Evolutionary conservation across 2,113 vertebrate genomes (phyloP), one percentile per base, ranked within the genome.

Genomic region (Coregonus clupeaformis): DNA sequence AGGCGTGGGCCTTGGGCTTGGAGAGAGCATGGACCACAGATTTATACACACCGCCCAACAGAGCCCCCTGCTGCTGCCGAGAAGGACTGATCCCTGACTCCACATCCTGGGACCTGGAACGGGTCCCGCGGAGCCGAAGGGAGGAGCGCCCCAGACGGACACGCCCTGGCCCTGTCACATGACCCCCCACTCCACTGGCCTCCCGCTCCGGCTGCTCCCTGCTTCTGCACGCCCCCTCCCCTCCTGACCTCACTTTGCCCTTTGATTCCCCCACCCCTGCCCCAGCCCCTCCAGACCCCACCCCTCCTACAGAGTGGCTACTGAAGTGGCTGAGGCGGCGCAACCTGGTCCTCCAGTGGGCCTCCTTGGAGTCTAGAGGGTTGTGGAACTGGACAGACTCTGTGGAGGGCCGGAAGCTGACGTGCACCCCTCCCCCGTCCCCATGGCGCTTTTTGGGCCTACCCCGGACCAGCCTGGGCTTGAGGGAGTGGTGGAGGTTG

Each of bases 1-100:
- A 73, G 89, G 89, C 94, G 94, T 94, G 92, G 94, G 95, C 89
- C 96, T 96, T 96, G 88, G 96, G 96, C 94, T 97, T 98, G 91
- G 98, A 99, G 94, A 99, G 94, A 92, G 97, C 98, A 88, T 99
- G 97, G 89, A 98, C 96, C 93, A 99, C 96, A 91, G 95, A 96
- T 94, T 98, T 99, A 95, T 99, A 99, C 89, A 99, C 96, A 86
- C 98, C 97, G 81, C 98, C 97, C 82, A 99, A 94, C 87, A 98
- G 94, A 85, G 96, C 96, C 85, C 94, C 96, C 92, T 98, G 98
- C 80, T 94, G 93, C 84, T 94, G 95, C 4, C 89, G 89, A 2
- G 91, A 84, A 64, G 85, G 87, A 45, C 90, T 93, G 93, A 52
- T 18, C 49, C 49, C 49, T 18, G 78, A 90, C 76, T 94, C 94